Evolutionary conservation across 2,888 invertebrate species (phyloP), one percentile per base, ranked within the genome.

Genomic region (Diachrysia chrysitis): DNA sequence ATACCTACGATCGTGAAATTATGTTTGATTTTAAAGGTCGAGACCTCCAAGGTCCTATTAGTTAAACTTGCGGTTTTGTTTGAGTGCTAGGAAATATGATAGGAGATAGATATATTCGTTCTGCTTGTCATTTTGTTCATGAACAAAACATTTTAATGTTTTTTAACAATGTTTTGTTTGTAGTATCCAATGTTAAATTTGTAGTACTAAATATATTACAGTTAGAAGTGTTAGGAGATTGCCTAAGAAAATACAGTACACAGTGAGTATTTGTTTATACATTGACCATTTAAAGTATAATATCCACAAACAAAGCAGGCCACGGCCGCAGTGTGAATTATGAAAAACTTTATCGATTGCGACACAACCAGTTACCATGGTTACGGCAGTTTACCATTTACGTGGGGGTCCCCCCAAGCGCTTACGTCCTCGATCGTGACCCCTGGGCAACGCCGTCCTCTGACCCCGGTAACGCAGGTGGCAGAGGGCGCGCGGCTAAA

Each of bases 291-390:
- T 19, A 51, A 51, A 51, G 19, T 51, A 51, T 21, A 51, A 19
- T 51, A 21, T 19, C 21, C 48, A 51, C 56, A 59, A 59, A 25
- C 66, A 69, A 85, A 80, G 75, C 83, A 62, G 81, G 87, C 76
- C 86, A 87, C 59, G 87, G 87, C 71, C 84, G 61, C n/a, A 69
- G 81, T 81, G 83, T 82, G 80, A 85, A 84, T 79, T 84, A 83
- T 74, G 79, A 73, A 70, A 79, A 81, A 78, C 71, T 63, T 81
- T 80, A 85, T 79, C 78, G 79, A 84, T 85, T 85, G 81, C 81
- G 74, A 79, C 75, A 83, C 58, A 62, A 76, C 69, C 63, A 65
- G 67, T 76, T 81, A 70, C 69, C 68, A 55, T 62, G 48, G 32
- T 77, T 60, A 55, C 73, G 72, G 46, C 14, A n/a, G 73, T 70